phyloP scores from a whole-genome alignment of 1,140 invertebrate genomes.

The Trichonephila clavipes region DNA sequence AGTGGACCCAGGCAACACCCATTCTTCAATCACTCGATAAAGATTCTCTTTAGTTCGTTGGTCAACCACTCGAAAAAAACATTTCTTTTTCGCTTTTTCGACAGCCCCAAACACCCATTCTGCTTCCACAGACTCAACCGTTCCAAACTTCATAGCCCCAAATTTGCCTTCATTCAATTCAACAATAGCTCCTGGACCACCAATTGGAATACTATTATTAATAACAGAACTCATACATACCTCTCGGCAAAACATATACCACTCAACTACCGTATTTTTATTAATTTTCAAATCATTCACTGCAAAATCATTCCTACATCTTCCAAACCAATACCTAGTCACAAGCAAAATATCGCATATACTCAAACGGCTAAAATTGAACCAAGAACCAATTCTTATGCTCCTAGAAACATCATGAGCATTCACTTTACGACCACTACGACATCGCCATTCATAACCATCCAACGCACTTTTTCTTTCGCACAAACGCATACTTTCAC shows the following conservation, averaged over 20 bases:
- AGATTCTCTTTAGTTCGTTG: background rate
- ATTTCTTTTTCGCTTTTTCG: conserved; percentile 31
- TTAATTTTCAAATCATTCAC: too few species aligned
- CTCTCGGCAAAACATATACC: background rate
- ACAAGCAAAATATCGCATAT: too few species aligned
- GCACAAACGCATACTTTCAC: too few species aligned
- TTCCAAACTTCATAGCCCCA: conserved; percentile 73
- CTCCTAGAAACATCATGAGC: too few species aligned
- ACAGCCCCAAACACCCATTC: conserved; percentile 75
- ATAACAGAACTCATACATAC: background rate
- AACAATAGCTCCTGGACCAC: conserved; percentile 66
- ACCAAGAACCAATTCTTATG: too few species aligned
- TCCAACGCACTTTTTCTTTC: too few species aligned
- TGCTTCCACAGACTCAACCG: conserved; percentile 51
- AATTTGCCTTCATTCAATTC: conserved; percentile 77
- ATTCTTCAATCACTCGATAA: conserved; percentile 7
- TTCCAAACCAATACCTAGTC: too few species aligned
- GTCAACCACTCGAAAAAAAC: conserved; percentile 40
- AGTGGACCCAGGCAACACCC: background rate
- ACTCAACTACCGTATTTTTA: background rate
- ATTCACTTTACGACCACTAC: too few species aligned
- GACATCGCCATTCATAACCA: too few species aligned
- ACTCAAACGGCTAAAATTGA: too few species aligned
- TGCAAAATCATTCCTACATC: too few species aligned
- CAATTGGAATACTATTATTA: conserved; percentile 26